Evolutionary conservation across 2,888 invertebrate species (phyloP), one percentile per base, ranked within the genome.

Genomic region (Ceramica pisi): DNA sequence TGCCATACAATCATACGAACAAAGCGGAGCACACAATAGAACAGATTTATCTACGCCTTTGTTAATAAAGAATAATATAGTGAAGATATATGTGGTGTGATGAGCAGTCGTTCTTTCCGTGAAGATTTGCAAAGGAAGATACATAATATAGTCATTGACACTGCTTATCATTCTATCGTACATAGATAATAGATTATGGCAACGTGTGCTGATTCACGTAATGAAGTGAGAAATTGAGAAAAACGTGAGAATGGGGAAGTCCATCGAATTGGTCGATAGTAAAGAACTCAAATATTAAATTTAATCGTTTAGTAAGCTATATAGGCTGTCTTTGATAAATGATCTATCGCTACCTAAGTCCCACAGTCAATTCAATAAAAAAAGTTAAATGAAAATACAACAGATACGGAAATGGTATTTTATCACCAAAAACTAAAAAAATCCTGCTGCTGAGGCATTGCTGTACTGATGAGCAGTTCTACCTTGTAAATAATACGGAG

Each of bases 1-100:
- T 41, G 69, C 67, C 59, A 61, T 62, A 59, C 61, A 62, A 67
- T 70, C 60, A 61, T 31, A 62, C 35, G 59, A 56, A 80, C 77
- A 76, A 80, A 75, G 62, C 41, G 26, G 50, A 26, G 31, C 31
- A 48, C 5, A 78, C 63, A 78, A 78, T 66, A 55, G 78, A 41
- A 21, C 21, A 66, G 70, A 75, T 80, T 62, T 60, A 75, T 78
- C 66, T 66, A 60, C 38, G 60, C 68, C 61, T 57, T 74, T 74
- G 62, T 75, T 12, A 55, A 67, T 75, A 16, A 55, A 67, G 19
- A 41, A 23, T 31, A 35, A 56, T 53, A 38, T 19, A 26, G 2
- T 61, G 12, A 38, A 38, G 16, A 53, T 53, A 19, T 16, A 65
- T 59, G 10, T 38, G 31, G 53, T 38, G 10, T 55, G 69, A 57